Conservation (phyloP, 1,140 invertebrate species). For the Branchinecta lindahli region DNA sequence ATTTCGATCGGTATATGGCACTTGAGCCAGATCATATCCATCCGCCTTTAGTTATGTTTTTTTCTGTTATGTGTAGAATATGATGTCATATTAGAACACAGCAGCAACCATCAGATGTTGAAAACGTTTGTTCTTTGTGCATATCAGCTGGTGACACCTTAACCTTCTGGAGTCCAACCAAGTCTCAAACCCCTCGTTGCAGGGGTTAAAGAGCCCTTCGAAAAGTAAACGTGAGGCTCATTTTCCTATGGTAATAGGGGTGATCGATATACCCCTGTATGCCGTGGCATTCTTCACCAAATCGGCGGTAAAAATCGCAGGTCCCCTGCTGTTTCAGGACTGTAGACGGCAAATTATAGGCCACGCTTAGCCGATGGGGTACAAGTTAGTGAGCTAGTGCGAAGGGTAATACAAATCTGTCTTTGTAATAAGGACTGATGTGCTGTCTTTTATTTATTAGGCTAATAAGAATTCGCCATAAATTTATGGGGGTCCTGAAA, state of each 20-base stretch:
- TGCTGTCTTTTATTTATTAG: conserved; percentile 7
- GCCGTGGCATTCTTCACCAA: conserved; percentile 9
- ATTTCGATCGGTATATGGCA: too few relatives aligned
- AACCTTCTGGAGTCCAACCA: neutral
- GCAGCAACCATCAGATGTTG: too few relatives aligned
- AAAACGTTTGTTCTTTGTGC: too few relatives aligned
- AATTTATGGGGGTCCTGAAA: neutral
- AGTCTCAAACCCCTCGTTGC: neutral
- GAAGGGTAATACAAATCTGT: conserved; percentile 1
- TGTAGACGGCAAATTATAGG: neutral
- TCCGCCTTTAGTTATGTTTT: too few relatives aligned
- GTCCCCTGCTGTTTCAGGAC: neutral
- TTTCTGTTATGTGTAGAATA: too few relatives aligned
- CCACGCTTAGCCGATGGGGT: neutral
- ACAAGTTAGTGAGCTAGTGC: neutral
- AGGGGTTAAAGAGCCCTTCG: neutral
- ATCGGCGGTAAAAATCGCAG: conserved; percentile 10
- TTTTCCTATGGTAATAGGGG: conserved; percentile 9
- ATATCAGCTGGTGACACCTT: too few relatives aligned
- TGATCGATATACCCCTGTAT: conserved; percentile 10
- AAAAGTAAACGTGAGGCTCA: conserved; percentile 3
- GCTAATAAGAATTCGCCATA: neutral
- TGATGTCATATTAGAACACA: too few relatives aligned
- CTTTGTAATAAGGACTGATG: neutral
- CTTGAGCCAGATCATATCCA: too few relatives aligned